Percentiles rank a stretch among this genome's conserved stretches.
phyloP scores from a whole-genome alignment of 2,888 invertebrate species.

The Biston stratarius region DNA sequence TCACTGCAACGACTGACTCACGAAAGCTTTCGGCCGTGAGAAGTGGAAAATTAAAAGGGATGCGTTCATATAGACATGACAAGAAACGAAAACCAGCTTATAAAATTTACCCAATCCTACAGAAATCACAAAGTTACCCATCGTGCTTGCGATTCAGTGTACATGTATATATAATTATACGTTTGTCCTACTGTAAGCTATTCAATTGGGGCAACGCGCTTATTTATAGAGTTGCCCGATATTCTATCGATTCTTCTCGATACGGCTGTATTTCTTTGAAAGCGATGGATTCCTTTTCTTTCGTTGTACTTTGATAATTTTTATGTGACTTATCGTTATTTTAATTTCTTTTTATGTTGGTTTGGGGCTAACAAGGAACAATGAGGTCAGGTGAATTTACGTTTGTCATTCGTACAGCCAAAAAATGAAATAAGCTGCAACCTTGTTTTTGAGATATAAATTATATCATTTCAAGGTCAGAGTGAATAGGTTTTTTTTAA shows the following conservation, averaged over 20 bases:
- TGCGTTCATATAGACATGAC: no score
- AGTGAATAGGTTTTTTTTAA: no score
- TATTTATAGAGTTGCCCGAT: constrained; percentile 30
- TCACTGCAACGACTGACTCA: no score
- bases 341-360: not conserved
- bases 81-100: not conserved
- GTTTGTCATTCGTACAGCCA: no score
- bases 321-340: constrained; percentile 1
- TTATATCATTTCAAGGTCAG: no score
- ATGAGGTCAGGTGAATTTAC: no score
- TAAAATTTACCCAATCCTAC: not conserved
- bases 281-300: constrained; percentile 12
- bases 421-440: no score
- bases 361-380: no score
- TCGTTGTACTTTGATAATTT: constrained; percentile 4
- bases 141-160: not conserved
- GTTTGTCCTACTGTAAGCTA: constrained; percentile 26
- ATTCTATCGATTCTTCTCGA: constrained; percentile 29
- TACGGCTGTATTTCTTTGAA: constrained; percentile 14
- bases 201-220: constrained; percentile 26
- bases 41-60: no score
- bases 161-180: constrained; percentile 20
- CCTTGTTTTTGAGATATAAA: no score
- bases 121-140: not conserved
- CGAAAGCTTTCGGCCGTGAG: no score